Evolutionary conservation across 2,888 invertebrate species (phyloP), one percentile per base, ranked within the genome.

Genomic region (Agonopterix alstromeriana): DNA sequence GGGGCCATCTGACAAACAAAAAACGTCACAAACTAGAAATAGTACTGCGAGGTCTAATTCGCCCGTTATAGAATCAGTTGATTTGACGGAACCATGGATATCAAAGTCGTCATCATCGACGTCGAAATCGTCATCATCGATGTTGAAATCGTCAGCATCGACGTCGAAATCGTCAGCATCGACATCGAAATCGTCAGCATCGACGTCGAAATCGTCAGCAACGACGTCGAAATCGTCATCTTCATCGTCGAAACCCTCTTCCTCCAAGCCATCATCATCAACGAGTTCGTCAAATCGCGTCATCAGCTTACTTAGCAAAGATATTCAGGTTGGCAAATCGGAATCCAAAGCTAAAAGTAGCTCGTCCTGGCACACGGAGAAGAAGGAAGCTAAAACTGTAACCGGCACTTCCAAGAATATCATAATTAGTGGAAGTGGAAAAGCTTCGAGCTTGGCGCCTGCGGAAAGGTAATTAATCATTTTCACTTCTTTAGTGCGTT

Each of bases 381-480:
- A 17, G 17, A 17, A 17, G 17, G 17, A 17, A 17, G 17, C 17
- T 27, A 27, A 27, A 27, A 27, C 27, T 27, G 7, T 27, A 5
- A 48, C 47, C 14, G 58, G 55, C 8, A 53, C 55, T 0, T 53
- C 54, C 2, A 57, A 55, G 52, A 64, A 60, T 48, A 70, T 75
- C 14, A 54, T 69, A 7, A 54, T 69, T 10, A 61, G 60, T 44
- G 56, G 52, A 2, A 38, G 47, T 8, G 60, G 58, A 3, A 59
- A 56, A 45, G 50, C 51, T 7, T 36, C 44, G 8, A 43, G 38
- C 38, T 9, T n/a, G 9, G n/a, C 38, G 10, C n/a, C 38, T n/a
- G n/a, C 38, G 27, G 27, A 27, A 10, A 38, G 38, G 38, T 38
- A 38, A 38, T 27, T 27, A 1, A 27, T 27, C 2, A 27, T 27